Evolutionary conservation across 35 echinoderm and acorn worm species (phyloP).

Genomic region (Ophioderma brevispina): DNA sequence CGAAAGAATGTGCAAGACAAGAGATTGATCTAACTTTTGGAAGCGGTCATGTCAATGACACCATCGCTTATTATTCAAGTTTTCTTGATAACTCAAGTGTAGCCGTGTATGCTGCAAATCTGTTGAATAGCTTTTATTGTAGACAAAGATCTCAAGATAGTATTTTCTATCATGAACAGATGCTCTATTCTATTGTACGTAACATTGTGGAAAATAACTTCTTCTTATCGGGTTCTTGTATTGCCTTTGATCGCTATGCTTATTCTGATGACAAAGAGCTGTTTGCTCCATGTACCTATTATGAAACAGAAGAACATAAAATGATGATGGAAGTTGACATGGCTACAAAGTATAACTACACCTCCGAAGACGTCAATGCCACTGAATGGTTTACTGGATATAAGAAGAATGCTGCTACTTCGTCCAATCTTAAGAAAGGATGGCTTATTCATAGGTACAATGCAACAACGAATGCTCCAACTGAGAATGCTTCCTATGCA

Average conservation of each 20-base stretch:
- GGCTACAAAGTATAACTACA: conserved; percentile 38
- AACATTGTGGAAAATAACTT: conserved; percentile 76
- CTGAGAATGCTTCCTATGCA: conserved; percentile 37
- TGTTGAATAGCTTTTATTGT: conserved; percentile 44
- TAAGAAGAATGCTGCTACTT: not conserved
- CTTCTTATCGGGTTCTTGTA: conserved; percentile 59
- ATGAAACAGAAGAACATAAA: not conserved
- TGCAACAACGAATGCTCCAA: conserved; percentile 43
- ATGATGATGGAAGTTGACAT: conserved; percentile 52
- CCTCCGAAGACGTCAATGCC: not conserved
- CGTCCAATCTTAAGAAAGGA: not conserved
- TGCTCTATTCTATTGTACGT: conserved; percentile 62
- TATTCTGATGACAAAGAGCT: conserved; percentile 7
- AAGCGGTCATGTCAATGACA: not conserved
- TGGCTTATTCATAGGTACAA: conserved; percentile 62
- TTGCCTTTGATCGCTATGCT: conserved; percentile 49
- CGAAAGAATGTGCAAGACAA: not conserved
- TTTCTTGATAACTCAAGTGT: conserved; percentile 39
- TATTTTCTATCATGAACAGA: conserved; percentile 46
- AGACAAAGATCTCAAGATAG: conserved; percentile 15
- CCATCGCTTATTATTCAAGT: not conserved
- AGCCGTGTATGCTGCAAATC: conserved; percentile 61
- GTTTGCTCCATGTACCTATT: conserved; percentile 62
- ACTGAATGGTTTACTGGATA: conserved; percentile 64
- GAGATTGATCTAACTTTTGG: not conserved